Evolutionary conservation across 2,888 invertebrate genomes (phyloP), one percentile per base, ranked within the genome.

Genomic region (Conistra vaccinii): DNA sequence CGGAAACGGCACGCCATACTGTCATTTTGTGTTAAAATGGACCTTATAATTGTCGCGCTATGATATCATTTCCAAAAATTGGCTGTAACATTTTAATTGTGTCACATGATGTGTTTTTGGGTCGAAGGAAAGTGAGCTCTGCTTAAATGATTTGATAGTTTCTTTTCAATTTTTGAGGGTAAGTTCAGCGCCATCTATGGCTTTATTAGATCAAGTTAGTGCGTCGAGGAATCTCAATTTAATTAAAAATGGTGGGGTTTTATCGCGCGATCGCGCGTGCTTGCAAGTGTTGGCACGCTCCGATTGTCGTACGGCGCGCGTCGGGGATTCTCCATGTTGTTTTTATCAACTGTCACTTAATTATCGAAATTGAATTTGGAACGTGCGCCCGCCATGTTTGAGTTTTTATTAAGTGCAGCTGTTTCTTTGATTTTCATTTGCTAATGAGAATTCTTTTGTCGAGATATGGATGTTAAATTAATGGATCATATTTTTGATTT

Each of bases 221-320:
- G 88, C 88, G 91, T 89, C 88, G 87, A 83, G 93, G 94, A 95
- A 95, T 96, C 94, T 93, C 95, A 94, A 96, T 96, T 96, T 94
- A 96, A 96, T 96, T 96, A 96, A 95, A 96, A 93, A 91, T 91
- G 92, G 91, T 91, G 91, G 90, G 91, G 89, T 92, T 92, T 93
- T 94, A 94, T 95, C 94, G 91, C 77, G 78, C 78, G 87, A 94
- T 93, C 93, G 93, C 94, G 92, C 94, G 92, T 93, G 94, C 89
- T 88, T 84, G 91, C 83, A 92, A 95, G 94, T 94, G 94, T 90
- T 91, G 95, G 92, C 93, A 94, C 95, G 95, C 93, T 92, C 89
- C 92, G 93, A 92, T 92, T 91, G 92, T 87, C 87, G 70, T 72
- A 77, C 72, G 80, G 73, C 83, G 73, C 81, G 83, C 83, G 84